Conservation (phyloP, 2,113 vertebrate genomes). For the Chloropsis hardwickii region DNA sequence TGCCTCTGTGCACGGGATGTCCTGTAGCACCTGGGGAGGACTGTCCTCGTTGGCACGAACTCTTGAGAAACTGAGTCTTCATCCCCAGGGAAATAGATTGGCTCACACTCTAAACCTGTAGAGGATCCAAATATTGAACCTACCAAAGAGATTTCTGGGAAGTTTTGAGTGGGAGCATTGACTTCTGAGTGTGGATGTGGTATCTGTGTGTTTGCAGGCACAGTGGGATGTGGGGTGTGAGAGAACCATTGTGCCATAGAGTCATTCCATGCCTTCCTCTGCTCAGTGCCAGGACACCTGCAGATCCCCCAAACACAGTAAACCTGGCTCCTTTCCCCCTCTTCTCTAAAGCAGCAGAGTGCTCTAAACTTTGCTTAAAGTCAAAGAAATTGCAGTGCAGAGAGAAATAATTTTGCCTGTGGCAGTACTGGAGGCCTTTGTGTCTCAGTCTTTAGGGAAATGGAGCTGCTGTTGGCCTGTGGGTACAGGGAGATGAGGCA, state of each 20-base stretch:
- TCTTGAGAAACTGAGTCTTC: background rate
- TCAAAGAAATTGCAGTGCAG: background rate
- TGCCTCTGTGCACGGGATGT: background rate
- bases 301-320: background rate
- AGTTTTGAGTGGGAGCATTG: background rate
- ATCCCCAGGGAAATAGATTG: background rate
- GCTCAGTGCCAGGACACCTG: background rate
- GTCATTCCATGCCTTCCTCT: background rate
- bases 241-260: fast-evolving
- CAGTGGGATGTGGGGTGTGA: background rate
- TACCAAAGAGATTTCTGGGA: background rate
- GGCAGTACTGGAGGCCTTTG: background rate
- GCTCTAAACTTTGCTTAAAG: background rate
- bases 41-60: background rate
- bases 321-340: background rate
- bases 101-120: background rate
- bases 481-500: background rate
- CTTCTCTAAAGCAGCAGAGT: background rate
- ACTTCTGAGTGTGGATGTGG: background rate
- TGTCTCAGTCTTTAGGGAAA: background rate
- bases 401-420: background rate
- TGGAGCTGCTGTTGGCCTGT: background rate
- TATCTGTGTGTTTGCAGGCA: background rate
- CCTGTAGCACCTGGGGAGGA: background rate
- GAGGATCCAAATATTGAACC: background rate